Evolutionary conservation across 2,113 vertebrate species (phyloP).

Genomic region (Formicarius rufipectus): DNA sequence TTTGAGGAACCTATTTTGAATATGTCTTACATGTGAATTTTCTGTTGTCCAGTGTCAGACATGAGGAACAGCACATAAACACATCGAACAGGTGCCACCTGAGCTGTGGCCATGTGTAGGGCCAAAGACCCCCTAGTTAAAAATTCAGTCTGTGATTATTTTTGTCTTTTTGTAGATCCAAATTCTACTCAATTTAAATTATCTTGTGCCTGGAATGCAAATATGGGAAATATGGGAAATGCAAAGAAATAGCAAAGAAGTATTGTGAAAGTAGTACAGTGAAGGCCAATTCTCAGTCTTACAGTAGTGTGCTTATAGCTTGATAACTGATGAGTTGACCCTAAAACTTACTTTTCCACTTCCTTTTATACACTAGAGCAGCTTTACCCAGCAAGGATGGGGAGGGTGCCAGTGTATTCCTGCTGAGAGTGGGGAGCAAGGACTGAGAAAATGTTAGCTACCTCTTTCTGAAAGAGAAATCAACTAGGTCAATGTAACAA

Average conservation of each 20-base stretch:
- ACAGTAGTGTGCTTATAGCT: not conserved
- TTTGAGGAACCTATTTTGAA: not conserved
- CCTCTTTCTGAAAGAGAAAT: conserved; percentile 18
- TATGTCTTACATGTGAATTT: not conserved
- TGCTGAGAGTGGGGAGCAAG: not conserved
- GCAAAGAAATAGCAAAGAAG: not conserved
- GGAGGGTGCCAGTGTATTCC: not conserved
- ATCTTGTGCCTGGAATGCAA: not conserved
- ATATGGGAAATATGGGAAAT: not conserved
- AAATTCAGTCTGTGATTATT: accelerated
- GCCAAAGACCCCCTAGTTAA: not conserved
- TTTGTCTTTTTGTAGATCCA: not conserved
- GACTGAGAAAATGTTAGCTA: not conserved
- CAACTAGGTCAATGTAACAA: conserved; percentile 30
- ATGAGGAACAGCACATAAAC: not conserved
- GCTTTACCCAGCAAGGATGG: not conserved
- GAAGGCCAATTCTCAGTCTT: not conserved
- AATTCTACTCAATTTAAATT: not conserved
- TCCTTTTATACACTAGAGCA: not conserved
- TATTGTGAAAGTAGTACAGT: not conserved
- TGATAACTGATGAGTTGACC: not conserved
- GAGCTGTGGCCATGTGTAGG: not conserved
- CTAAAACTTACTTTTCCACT: not conserved
- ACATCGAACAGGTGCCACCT: not conserved
- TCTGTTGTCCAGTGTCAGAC: not conserved